phyloP scores from a whole-genome alignment of 30 jellyfish, hydroid and myxozoan species.

The Cassiopea xamachana region DNA sequence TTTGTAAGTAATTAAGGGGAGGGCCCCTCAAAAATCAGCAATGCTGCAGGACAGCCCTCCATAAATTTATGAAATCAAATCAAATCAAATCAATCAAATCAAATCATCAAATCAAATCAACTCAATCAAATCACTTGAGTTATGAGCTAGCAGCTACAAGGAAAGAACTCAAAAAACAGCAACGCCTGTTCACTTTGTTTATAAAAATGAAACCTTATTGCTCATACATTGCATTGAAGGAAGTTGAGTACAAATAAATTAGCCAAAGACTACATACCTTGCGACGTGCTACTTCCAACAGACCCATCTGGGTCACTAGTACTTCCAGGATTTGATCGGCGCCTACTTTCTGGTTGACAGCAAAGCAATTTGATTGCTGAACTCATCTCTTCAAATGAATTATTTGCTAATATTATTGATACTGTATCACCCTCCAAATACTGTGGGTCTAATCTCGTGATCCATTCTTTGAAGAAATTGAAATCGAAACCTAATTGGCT shows the following conservation, averaged over 20 bases:
- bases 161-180: not conserved
- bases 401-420: constrained; percentile 10
- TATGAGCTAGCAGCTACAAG: not conserved
- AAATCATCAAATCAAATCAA: not conserved
- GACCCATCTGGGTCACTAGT: constrained; percentile 32
- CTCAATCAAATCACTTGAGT: no score
- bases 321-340: constrained; percentile 31
- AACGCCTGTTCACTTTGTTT: no score
- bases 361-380: constrained; percentile 53
- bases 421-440: constrained; percentile 36
- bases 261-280: constrained; percentile 17
- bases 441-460: constrained; percentile 25
- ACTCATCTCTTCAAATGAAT: constrained; percentile 35
- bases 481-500: constrained; percentile 60
- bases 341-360: constrained; percentile 70
- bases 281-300: constrained; percentile 51
- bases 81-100: not conserved
- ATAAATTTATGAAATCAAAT: no score
- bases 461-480: constrained; percentile 42
- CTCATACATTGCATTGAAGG: not conserved
- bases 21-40: no score
- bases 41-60: no score
- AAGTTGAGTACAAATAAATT: not conserved
- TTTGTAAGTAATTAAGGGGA: no score
- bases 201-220: not conserved